phyloP scores from a whole-genome alignment of 2,113 vertebrate genomes.

The Azemiops feae region DNA sequence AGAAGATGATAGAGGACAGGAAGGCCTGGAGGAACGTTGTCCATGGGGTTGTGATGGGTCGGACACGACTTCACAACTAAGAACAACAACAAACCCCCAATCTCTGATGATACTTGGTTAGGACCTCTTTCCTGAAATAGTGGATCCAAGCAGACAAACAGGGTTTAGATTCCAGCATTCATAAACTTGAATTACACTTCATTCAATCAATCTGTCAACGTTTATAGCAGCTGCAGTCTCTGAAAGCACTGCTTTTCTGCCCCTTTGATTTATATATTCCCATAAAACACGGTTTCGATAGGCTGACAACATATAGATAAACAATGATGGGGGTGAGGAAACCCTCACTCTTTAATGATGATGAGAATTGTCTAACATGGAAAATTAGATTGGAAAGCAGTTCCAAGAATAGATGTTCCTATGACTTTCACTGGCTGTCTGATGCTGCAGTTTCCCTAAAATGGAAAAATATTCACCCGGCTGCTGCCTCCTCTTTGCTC shows the following conservation, averaged over 20 bases:
- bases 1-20: no score
- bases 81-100: no score
- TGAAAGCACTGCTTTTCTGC: slow-evolving; percentile 5
- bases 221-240: slow-evolving; percentile 26
- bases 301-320: slow-evolving; percentile 36
- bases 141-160: not conserved
- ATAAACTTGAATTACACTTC: slow-evolving; percentile 18
- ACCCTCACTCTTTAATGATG: slow-evolving; percentile 6
- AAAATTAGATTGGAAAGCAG: not conserved
- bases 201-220: not conserved
- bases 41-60: no score
- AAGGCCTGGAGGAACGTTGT: no score
- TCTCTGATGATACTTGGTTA: not conserved
- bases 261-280: not conserved
- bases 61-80: no score
- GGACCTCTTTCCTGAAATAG: not conserved
- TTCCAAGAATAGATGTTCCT: not conserved
- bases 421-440: not conserved
- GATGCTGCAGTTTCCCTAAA: slow-evolving; percentile 15
- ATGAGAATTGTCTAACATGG: not conserved
- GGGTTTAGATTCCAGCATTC: slow-evolving; percentile 8
- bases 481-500: not conserved
- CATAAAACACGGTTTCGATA: slow-evolving; percentile 28
- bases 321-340: not conserved
- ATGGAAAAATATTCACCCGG: not conserved